Base-by-base conservation (phyloP, 2,888 invertebrate species). In the Agrotis clavis region DNA sequence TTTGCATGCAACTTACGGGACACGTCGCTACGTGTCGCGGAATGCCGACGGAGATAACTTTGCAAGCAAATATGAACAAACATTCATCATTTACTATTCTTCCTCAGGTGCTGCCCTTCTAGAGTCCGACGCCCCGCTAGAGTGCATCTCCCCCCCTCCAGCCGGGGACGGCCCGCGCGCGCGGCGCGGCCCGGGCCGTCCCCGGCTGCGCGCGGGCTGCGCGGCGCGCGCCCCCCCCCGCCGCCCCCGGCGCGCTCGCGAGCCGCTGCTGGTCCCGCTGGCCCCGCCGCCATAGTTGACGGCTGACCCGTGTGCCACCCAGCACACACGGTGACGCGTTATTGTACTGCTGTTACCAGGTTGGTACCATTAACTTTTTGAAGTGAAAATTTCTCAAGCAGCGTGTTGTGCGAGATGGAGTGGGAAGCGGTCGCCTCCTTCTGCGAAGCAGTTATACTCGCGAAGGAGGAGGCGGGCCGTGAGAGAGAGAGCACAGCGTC, bases 261-360 rank as follows among this genome's bases (percentile, higher is more conserved):
- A 95, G 82, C 95, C 96, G 4, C 89, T 96, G 72, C 92, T 96
- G 25, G 97, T 97, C 88, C 97, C 97, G 84, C 93, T 96, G 53
- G 97, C 96, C 89, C 97, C 97, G 91, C 95, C 94, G 30, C 95
- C 94, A 4, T 94, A 91, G 87, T 84, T 69, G 5, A 9, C 48
- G 0, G 7, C 21, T 11, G 63, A n/a, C 60, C 6, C n/a, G 13
- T 2, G 7, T 2, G 0, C 11, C 0, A 6, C n/a, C 14, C 0
- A 47, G 50, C 75, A 47, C 47, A 18, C 11, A n/a, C 35, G 35
- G 41, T 1, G 57, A 57, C 35, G 13, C n/a, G 3, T 14, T 19
- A 14, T n/a, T n/a, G 35, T 45, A 14, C 18, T 51, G 7, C n/a
- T 59, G 66, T 76, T 71, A 64, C 77, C 78, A 71, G 78, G 78